Evolutionary conservation across 2,113 vertebrate species (phyloP), one percentile per base, ranked within the genome.

Genomic region (Acanthisitta chloris): DNA sequence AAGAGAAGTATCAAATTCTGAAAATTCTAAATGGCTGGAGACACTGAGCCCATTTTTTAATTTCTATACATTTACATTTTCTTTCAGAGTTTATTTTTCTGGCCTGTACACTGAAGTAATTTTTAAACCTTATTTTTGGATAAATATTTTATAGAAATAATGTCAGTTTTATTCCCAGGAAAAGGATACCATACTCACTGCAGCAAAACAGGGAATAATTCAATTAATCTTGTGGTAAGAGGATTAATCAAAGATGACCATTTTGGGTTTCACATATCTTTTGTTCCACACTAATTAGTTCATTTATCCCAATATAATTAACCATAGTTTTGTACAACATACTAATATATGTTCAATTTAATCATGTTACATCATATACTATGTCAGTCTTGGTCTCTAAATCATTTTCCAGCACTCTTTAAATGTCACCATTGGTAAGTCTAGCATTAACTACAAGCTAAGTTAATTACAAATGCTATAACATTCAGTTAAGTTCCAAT

Each of bases 401-500:
- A 80, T 52, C 0, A 69, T 58, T 80, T 76, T 81, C 70, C 28
- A 85, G 77, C 11, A 38, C 45, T 69, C 54, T 16, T 46, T 72
- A 80, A 86, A 70, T 29, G 19, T 59, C 48, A 61, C 17, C n/a
- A 55, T 5, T 48, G 20, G 10, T 15, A 85, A 82, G 17, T 33
- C 17, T 28, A 64, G 21, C 19, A 51, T 24, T 61, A 79, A 54
- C 38, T 69, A 57, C 21, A 51, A 6, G 6, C 8, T 46, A 40
- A 70, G 4, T 21, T 74, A 78, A 94, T 81, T 61, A 77, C 4
- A 67, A 76, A 82, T 29, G 14, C 16, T 81, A 28, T 38, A 92
- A 87, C 88, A 92, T 34, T 19, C 88, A 72, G 76, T 31, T 24
- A 67, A 79, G 5, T 46, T 64, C 58, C 92, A 94, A 78, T 70